These are phyloP conservation scores for Sternarchorhynchus goeldii DNA, from an alignment of 2,797 vertebrate genomes.

Conservation along the genomic window DNA sequence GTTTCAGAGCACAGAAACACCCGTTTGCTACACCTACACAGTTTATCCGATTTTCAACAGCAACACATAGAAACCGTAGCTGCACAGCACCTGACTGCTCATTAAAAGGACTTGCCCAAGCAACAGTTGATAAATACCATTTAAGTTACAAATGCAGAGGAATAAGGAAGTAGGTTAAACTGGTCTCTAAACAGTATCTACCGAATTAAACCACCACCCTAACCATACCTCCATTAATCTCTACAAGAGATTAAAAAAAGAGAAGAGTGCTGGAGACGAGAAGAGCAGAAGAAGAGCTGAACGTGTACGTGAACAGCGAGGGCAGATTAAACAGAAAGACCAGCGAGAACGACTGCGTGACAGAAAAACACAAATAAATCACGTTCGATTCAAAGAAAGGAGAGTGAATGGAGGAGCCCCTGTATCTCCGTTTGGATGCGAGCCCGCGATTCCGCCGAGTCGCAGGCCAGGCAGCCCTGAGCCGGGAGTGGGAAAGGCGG, in stretches of 20 bases:
- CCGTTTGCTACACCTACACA: too few relatives aligned
- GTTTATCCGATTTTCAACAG: too few relatives aligned
- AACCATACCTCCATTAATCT: constrained; percentile 63
- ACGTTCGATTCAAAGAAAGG: too few relatives aligned
- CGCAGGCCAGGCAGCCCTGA: constrained; percentile 2
- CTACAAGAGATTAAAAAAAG: constrained; percentile 47
- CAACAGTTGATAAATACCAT: too few relatives aligned
- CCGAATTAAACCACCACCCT: neutral
- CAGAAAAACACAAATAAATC: too few relatives aligned
- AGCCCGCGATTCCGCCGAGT: neutral
- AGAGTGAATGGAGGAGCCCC: neutral
- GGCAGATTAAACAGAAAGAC: neutral
- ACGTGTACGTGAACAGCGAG: neutral
- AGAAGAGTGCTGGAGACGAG: constrained; percentile 16
- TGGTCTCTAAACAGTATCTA: too few relatives aligned
- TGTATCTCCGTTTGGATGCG: neutral
- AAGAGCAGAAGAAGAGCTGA: neutral
- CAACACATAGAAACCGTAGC: too few relatives aligned
- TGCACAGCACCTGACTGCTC: too few relatives aligned
- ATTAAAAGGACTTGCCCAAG: too few relatives aligned
- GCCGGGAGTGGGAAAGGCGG: constrained; percentile 32
- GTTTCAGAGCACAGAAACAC: neutral
- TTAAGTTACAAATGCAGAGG: too few relatives aligned
- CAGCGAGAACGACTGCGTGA: neutral
- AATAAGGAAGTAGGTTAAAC: too few relatives aligned